phyloP scores from a whole-genome alignment of 1,140 invertebrate genomes.

The Episyrphus balteatus region DNA sequence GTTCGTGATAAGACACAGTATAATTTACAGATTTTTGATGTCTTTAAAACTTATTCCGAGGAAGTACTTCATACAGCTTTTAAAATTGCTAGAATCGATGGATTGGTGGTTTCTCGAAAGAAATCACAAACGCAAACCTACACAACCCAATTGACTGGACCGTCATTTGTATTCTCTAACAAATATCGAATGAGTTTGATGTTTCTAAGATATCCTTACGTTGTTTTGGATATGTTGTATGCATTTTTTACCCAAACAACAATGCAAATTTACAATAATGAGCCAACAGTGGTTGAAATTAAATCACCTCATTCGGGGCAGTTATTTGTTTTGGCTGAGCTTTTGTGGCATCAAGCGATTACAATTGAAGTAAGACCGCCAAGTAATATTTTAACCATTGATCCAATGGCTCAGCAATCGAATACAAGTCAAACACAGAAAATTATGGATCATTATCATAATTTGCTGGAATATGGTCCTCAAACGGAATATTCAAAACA shows the following conservation, averaged over 20 bases:
- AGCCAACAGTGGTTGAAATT: conserved; percentile 7
- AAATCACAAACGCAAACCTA: conserved; percentile 14
- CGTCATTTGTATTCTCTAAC: conserved; percentile 23
- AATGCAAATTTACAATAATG: too few species aligned
- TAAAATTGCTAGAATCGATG: conserved; percentile 43
- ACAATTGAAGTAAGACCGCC: conserved; percentile 19
- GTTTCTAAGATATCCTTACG: conserved; percentile 18
- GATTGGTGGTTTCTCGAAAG: conserved; percentile 41
- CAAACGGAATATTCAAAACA: conserved; percentile 29
- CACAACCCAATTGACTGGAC: conserved; percentile 17
- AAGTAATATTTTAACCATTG: conserved; percentile 26
- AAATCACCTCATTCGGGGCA: conserved; percentile 24
- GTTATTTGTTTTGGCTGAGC: conserved; percentile 19
- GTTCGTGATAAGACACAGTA: conserved; percentile 48
- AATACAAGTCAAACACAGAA: too few species aligned
- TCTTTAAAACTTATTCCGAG: conserved; percentile 61
- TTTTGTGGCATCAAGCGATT: conserved; percentile 7
- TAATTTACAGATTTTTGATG: conserved; percentile 54
- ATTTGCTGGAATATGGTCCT: conserved; percentile 30
- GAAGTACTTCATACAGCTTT: conserved; percentile 46
- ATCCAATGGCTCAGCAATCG: conserved; percentile 9
- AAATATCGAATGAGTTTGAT: conserved; percentile 24
- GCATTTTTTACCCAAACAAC: conserved; percentile 2
- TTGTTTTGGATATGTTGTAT: conserved; percentile 17
- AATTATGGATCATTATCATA: conserved; percentile 22